These are phyloP conservation scores for Drosophila kurseongensis DNA, from an alignment of 1,140 invertebrate genomes.

Conservation along the genomic window DNA sequence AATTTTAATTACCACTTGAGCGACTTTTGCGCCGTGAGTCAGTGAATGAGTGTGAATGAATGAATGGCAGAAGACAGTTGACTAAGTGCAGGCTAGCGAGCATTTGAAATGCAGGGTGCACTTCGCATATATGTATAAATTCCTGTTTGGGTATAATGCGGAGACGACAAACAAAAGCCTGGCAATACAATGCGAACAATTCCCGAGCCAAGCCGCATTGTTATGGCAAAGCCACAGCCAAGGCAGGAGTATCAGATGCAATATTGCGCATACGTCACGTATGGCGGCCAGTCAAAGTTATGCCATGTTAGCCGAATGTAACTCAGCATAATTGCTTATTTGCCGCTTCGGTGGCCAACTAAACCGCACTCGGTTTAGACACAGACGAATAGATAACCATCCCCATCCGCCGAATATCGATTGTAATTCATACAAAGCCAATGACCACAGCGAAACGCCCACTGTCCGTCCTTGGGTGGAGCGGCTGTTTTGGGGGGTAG, in stretches of 20 bases:
- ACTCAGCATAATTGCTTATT: slow-evolving; percentile 70
- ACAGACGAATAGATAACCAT: slow-evolving; percentile 25
- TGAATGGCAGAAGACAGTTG: slow-evolving; percentile 3
- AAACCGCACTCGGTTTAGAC: slow-evolving; percentile 35
- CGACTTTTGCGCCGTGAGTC: slow-evolving; percentile 33
- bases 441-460: slow-evolving; percentile 40
- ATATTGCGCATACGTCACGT: slow-evolving; percentile 57
- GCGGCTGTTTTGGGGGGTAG: not conserved
- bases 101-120: slow-evolving; percentile 3
- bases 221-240: slow-evolving; percentile 25
- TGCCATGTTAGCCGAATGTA: slow-evolving; percentile 17
- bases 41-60: slow-evolving; percentile 13
- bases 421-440: slow-evolving; percentile 54
- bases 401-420: slow-evolving; percentile 44
- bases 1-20: slow-evolving; percentile 80
- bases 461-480: slow-evolving; percentile 16
- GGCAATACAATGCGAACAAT: slow-evolving; percentile 59
- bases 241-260: slow-evolving; percentile 7
- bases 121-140: slow-evolving; percentile 4
- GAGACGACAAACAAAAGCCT: slow-evolving; percentile 28
- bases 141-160: slow-evolving; percentile 11
- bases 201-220: slow-evolving; percentile 46
- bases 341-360: slow-evolving; percentile 54
- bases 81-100: slow-evolving; percentile 14
- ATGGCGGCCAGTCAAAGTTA: slow-evolving; percentile 39